Base-by-base conservation (phyloP, 1,140 invertebrate genomes). In the Heterodera carotae region DNA sequence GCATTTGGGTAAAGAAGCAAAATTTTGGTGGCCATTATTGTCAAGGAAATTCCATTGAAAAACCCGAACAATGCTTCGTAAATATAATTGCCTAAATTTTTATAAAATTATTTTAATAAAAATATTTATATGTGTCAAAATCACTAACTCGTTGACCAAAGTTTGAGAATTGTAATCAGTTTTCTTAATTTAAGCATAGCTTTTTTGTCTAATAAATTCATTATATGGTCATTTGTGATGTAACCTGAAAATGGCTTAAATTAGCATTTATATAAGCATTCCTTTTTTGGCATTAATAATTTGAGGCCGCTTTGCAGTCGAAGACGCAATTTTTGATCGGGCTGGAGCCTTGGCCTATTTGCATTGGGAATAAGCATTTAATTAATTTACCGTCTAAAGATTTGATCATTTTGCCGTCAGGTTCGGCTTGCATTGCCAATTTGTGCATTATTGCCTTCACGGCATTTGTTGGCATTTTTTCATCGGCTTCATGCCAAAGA, bases 31-130 rank as follows among this genome's bases (percentile, higher is more conserved):
- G 67, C 43, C 43, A 69, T 39, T 39, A 31, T 29, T 39, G 67
- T 5, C 43, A 69, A 29, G n/a, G 67, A 69, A 69, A 48, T 39
- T 31, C 67, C 67, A 31, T 69, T 69, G 7, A 69, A 69, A 69
- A 29, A 69, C 2, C 67, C 67, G 31, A 39, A 31, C 8, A n/a
- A 29, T 27, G 34, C 2, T 25, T 48, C 29, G 25, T 69, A 69
- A 69, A 69, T 69, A 48, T n/a, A 69, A 69, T 69, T 69, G 31
- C 25, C 67, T 69, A 53, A 53, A 53, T 18, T 53, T 8, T 10
- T 53, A 53, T 53, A 18, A 53, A 18, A 18, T 53, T 5, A 22
- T 4, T 18, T 18, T 53, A 53, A 53, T 53, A 18, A 53, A 53
- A 53, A 53, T 53, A n/a, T 53, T n/a, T n/a, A n/a, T n/a, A n/a